These are phyloP conservation scores for Bugulina stolonifera DNA, from an alignment of 2,888 invertebrate species.

Conservation along the genomic window DNA sequence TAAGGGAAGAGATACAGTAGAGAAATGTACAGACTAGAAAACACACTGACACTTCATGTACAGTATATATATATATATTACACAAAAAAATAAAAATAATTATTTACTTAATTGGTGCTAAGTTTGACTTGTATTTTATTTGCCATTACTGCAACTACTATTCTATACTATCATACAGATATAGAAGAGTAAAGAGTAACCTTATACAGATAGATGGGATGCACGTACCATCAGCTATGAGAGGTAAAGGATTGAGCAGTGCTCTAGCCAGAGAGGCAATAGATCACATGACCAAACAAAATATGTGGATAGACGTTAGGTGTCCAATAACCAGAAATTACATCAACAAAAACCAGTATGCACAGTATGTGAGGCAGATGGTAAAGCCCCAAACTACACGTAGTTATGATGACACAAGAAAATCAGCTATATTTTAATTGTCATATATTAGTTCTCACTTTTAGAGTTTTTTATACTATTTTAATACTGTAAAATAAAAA, in stretches of 20 bases:
- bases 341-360: slow-evolving; percentile 19
- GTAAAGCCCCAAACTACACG: neutral
- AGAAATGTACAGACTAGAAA: no score
- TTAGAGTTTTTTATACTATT: no score
- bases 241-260: slow-evolving; percentile 1
- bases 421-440: neutral
- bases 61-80: no score
- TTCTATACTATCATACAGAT: no score
- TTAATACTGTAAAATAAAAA: no score
- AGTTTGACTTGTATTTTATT: no score
- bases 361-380: slow-evolving; percentile 18
- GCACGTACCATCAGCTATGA: neutral
- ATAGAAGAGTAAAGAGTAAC: neutral
- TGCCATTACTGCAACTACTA: no score
- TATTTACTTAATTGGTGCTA: no score
- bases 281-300: neutral
- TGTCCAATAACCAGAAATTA: slow-evolving; percentile 6
- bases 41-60: no score
- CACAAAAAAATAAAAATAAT: no score
- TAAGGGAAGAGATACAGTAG: no score
- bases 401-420: neutral
- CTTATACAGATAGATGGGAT: neutral
- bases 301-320: slow-evolving; percentile 6
- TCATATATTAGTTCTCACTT: no score
- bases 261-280: slow-evolving; percentile 18